Evolutionary conservation across 2,797 vertebrate genomes (phyloP).

Genomic region (Heterohyrax brucei): DNA sequence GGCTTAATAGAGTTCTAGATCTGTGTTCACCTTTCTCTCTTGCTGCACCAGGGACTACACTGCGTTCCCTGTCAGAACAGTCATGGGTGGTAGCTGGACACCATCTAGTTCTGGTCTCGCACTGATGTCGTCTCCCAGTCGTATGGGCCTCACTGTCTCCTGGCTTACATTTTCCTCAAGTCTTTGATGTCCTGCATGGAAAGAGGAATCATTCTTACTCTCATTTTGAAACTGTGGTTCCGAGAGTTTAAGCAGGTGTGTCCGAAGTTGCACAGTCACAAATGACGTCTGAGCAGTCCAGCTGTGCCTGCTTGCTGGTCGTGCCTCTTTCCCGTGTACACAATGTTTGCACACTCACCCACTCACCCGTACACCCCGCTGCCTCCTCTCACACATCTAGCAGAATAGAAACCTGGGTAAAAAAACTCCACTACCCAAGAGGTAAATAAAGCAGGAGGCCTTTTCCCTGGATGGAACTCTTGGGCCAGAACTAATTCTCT

Average conservation of each 20-base stretch:
- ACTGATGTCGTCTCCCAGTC: too few relatives aligned
- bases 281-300: not conserved
- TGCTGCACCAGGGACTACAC: too few relatives aligned
- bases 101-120: too few relatives aligned
- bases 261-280: not conserved
- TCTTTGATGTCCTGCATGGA: not conserved
- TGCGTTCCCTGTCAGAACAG: too few relatives aligned
- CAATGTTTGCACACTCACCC: not conserved
- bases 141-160: too few relatives aligned
- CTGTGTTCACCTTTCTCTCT: too few relatives aligned
- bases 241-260: not conserved
- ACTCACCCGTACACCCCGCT: not conserved
- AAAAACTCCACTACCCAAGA: not conserved
- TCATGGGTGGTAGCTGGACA: too few relatives aligned
- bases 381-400: not conserved
- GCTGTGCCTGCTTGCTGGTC: not conserved
- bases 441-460: not conserved
- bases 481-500: not conserved
- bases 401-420: not conserved
- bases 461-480: not conserved
- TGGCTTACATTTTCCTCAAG: too few relatives aligned
- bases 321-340: not conserved
- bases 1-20: too few relatives aligned
- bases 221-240: not conserved
- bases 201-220: not conserved